Evolutionary conservation across 2,888 invertebrate genomes (phyloP), one percentile per base, ranked within the genome.

Genomic region (Tinea trinotella): DNA sequence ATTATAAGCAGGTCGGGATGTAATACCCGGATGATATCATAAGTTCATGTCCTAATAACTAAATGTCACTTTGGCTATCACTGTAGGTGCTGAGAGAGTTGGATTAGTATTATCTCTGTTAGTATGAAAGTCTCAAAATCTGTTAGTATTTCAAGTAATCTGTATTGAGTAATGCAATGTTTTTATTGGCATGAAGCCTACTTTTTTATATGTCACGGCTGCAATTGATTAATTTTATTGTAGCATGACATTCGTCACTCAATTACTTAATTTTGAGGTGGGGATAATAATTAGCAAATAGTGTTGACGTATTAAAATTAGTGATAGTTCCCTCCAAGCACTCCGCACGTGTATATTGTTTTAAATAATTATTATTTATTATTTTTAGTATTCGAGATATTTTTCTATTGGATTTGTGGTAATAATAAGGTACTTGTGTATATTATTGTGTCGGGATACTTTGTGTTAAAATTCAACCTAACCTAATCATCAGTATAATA

Each of bases 221-320:
- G 62, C 64, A 57, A 68, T 68, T 62, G 63, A 60, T 60, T 61
- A 59, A 61, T 62, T 60, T 62, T 60, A 62, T 64, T 65, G 35
- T 71, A 69, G 57, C 61, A 65, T 74, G 76, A 71, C 74, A 75
- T 59, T 59, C 61, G 58, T 77, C 76, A 72, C 60, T 77, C 73
- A 71, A 58, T 66, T 64, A 57, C 57, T 46, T 12, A 46, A 9
- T 10, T 2, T 46, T 18, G 17, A 4, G 49, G 49, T 49, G 58
- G 61, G 65, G 64, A 7, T 40, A 19, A 46, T 19, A 46, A 15
- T 46, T 12, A 40, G 13, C 13, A 19, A 40, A 65, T 65, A 65
- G 53, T 55, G 55, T n/a, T 48, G 54, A 62, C 56, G 30, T 46
- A 49, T 20, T 13, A 19, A 34, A 18, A 40, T 40, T 40, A 40